Evolutionary conservation across 1,140 invertebrate genomes (phyloP), one percentile per base, ranked within the genome.

Genomic region (Hyphantria cunea): DNA sequence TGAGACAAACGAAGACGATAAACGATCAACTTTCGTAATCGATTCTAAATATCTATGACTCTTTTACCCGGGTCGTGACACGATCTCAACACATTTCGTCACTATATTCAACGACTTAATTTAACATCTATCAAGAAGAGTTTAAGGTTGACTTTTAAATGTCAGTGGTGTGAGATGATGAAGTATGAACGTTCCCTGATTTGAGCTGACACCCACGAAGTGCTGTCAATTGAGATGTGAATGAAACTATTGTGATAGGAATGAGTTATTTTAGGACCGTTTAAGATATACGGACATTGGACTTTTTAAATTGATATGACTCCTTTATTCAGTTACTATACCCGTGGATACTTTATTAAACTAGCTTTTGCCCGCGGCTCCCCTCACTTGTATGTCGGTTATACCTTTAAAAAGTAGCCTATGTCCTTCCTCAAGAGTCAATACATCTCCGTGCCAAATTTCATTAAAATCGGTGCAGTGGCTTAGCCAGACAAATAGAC

Each of bases 221-320:
- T 67, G 69, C 54, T 14, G 52, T 74, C 76, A 77, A 81, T 81
- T 81, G 74, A 78, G 69, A 78, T 66, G 70, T 78, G 72, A 81
- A 78, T 75, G 76, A 74, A 74, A 72, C 71, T 74, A 76, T 78
- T 78, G 72, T 80, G 69, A 69, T 71, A 48, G 66, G 52, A 50
- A 52, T 64, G 65, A 63, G 42, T 58, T 69, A 66, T 69, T 70
- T 70, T 65, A 70, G 37, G 14, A 62, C 33, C 60, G 50, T 64
- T 49, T 66, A 39, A 58, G 53, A 47, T 60, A 67, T 67, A 41
- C 59, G 61, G 39, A 64, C 69, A 33, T 68, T 71, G 65, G 53
- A 73, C 66, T 56, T 39, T 50, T 45, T 11, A 67, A 64, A 68
- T 66, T 70, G 66, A 72, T 72, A 75, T 62, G 54, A 63, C 53